These are phyloP conservation scores for Ostrea denselamellosa DNA, from an alignment of 1,140 invertebrate species.

Conservation along the genomic window DNA sequence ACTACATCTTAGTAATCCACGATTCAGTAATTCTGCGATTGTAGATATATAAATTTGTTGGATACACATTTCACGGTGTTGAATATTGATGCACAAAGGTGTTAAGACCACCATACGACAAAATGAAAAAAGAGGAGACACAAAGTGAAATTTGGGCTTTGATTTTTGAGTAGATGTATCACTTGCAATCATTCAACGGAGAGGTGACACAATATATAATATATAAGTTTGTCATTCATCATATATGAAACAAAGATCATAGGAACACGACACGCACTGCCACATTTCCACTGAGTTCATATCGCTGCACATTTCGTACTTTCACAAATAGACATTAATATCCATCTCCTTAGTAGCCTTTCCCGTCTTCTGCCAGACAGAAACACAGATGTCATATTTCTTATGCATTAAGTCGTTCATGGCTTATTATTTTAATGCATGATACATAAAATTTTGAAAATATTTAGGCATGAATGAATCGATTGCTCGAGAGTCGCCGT, in stretches of 20 bases:
- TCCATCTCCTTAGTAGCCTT: not conserved
- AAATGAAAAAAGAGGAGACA: not conserved
- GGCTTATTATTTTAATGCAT: too few relatives aligned
- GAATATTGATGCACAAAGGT: not conserved
- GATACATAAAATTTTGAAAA: too few relatives aligned
- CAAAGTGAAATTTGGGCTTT: conserved; percentile 24
- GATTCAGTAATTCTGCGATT: conserved; percentile 10
- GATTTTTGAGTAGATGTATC: conserved; percentile 24
- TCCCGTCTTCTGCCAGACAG: not conserved
- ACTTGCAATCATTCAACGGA: conserved; percentile 10
- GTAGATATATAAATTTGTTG: not conserved
- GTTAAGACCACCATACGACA: not conserved
- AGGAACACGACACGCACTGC: not conserved
- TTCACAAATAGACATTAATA: not conserved
- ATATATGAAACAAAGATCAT: conserved; percentile 36
- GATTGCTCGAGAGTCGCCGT: too few relatives aligned
- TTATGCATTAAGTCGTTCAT: not conserved
- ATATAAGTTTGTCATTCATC: conserved; percentile 21
- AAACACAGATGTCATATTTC: not conserved
- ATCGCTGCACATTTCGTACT: not conserved
- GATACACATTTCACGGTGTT: not conserved
- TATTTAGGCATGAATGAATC: too few relatives aligned
- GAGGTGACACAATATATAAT: conserved; percentile 3
- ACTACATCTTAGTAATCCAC: conserved; percentile 21
- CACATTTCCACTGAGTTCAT: not conserved